phyloP scores from a whole-genome alignment of 2,113 vertebrate genomes.

The Anhinga anhinga region DNA sequence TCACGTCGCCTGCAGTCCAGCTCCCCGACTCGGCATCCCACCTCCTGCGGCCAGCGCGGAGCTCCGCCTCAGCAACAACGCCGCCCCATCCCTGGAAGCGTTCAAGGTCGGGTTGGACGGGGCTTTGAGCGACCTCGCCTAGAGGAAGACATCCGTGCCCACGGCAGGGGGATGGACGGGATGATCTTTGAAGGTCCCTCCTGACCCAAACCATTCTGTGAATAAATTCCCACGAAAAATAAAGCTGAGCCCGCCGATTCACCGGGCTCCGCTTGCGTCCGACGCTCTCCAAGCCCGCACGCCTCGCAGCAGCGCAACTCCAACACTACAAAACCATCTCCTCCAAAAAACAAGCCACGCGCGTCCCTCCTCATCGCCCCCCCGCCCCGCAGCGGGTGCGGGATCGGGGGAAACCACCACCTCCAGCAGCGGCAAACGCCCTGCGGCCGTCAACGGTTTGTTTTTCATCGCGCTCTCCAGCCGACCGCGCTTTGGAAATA shows the following conservation, averaged over 20 bases:
- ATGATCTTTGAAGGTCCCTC: not conserved
- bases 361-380: no score
- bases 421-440: accelerated
- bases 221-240: not conserved
- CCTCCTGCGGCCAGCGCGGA: not conserved
- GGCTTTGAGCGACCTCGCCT: not conserved
- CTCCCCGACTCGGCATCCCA: not conserved
- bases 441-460: accelerated
- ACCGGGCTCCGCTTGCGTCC: not conserved
- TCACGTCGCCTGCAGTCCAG: accelerated
- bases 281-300: not conserved
- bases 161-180: accelerated
- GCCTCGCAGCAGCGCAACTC: not conserved
- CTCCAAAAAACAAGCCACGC: accelerated
- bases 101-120: accelerated
- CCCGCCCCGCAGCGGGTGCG: accelerated
- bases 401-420: accelerated
- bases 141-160: not conserved
- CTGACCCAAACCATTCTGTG: not conserved
- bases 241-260: not conserved
- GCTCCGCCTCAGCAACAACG: not conserved
- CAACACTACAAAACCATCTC: accelerated
- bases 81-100: accelerated
- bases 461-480: accelerated
- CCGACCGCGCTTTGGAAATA: not conserved